A percentile compares a stretch with the other conserved stretches of the same genome.
These are phyloP conservation scores for Sarcophaga peregrina DNA, from an alignment of 1,140 invertebrate genomes.

Conservation along the genomic window DNA sequence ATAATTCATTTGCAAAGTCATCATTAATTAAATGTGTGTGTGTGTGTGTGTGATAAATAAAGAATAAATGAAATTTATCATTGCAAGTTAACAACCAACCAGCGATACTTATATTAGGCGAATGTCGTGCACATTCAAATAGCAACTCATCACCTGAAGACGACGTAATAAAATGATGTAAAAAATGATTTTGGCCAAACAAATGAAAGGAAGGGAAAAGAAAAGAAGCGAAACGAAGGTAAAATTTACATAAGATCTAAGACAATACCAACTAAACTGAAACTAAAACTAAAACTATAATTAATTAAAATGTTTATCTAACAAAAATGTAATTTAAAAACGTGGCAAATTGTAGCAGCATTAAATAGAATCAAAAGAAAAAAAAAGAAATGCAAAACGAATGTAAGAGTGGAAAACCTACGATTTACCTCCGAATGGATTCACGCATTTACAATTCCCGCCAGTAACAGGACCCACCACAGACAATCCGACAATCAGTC, in stretches of 20 bases:
- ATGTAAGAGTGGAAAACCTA: neutral
- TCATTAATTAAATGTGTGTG: neutral
- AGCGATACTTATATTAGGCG: neutral
- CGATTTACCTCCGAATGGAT: neutral
- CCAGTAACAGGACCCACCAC: neutral
- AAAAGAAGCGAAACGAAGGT: neutral
- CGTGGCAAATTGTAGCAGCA: constrained; percentile 27
- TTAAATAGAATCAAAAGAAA: no score
- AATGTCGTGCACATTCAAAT: neutral
- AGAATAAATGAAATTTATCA: neutral
- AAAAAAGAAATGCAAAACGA: no score
- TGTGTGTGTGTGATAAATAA: neutral
- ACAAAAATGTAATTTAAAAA: constrained; percentile 31
- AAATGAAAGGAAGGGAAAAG: neutral
- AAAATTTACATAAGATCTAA: constrained; percentile 37
- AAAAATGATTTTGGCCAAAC: neutral
- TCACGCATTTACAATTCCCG: neutral
- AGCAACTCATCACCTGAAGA: constrained; percentile 1
- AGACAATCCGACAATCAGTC: neutral
- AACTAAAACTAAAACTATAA: constrained; percentile 29
- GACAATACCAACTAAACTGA: neutral
- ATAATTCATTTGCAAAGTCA: neutral
- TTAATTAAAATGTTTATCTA: constrained; percentile 39
- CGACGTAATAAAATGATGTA: constrained; percentile 17
- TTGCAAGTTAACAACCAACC: neutral